phyloP scores from a whole-genome alignment of 2,797 vertebrate species.

The Holocentrus rufus region DNA sequence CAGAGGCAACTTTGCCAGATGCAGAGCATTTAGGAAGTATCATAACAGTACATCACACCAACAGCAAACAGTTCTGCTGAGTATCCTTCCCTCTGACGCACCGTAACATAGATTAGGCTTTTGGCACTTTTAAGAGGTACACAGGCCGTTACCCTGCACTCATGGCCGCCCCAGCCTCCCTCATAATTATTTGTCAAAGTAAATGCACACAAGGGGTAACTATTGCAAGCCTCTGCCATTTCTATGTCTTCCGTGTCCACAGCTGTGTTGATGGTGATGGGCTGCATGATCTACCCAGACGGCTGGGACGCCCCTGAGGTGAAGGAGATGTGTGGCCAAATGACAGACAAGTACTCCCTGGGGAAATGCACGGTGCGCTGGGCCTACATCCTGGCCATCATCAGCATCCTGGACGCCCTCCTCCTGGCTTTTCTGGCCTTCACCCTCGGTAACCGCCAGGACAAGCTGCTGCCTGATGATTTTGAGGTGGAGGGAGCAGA shows the following conservation, averaged over 20 bases:
- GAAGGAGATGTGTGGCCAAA: conserved; percentile 92
- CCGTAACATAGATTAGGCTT: conserved; percentile 44
- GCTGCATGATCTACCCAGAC: conserved; percentile 96
- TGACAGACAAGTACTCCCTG: conserved; percentile 91
- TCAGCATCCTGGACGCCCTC: conserved; percentile 92
- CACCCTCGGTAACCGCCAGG: conserved; percentile 94
- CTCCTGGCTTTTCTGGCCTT: conserved; percentile 93
- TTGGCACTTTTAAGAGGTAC: conserved; percentile 26
- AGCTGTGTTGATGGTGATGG: conserved; percentile 88
- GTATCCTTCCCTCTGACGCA: conserved; percentile 22
- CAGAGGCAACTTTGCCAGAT: conserved; percentile 29
- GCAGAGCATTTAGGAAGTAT: conserved; percentile 30
- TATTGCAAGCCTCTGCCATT: conserved; percentile 25
- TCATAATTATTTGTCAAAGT: conserved; percentile 42
- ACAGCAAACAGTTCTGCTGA: conserved; percentile 46
- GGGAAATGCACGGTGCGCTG: conserved; percentile 96
- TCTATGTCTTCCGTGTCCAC: conserved; percentile 22
- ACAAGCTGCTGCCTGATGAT: conserved; percentile 92
- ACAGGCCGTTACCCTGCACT: conserved; percentile 20
- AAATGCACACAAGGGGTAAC: conserved; percentile 39
- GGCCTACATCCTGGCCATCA: conserved; percentile 97
- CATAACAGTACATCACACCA: conserved; percentile 35
- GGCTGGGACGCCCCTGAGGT: conserved; percentile 96
- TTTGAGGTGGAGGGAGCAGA: conserved; percentile 89
- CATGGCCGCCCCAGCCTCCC: conserved; percentile 9